A percentile compares a stretch with the other conserved stretches of the same genome.
These are phyloP conservation scores for Carettochelys insculpta DNA, from an alignment of 2,113 vertebrate species.

Conservation along the genomic window DNA sequence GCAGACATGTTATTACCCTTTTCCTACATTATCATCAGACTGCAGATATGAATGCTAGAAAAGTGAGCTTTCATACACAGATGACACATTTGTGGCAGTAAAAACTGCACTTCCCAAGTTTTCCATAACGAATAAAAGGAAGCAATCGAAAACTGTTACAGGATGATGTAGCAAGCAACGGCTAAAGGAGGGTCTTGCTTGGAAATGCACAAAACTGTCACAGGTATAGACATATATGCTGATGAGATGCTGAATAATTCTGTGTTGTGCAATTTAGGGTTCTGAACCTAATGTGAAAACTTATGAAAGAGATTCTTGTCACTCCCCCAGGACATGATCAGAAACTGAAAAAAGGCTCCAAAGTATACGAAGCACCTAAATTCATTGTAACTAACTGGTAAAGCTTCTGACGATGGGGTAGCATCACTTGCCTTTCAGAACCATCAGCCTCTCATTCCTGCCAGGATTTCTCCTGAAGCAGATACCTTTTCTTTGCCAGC, in stretches of 20 bases:
- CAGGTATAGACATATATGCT: neutral
- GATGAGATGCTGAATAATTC: neutral
- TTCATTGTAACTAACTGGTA: accelerated
- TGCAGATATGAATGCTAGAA: neutral
- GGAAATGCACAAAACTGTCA: neutral
- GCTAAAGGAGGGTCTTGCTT: neutral
- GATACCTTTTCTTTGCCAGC: neutral
- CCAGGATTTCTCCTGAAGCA: neutral
- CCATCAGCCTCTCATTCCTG: neutral
- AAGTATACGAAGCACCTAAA: neutral
- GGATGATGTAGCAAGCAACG: neutral
- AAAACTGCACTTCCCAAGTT: neutral
- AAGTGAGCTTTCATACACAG: neutral
- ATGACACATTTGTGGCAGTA: neutral
- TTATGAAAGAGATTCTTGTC: accelerated
- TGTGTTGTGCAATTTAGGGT: neutral
- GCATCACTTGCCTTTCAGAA: neutral
- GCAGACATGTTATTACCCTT: neutral
- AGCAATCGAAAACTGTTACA: neutral
- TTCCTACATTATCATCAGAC: neutral
- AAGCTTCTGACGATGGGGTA: accelerated
- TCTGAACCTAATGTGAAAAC: neutral
- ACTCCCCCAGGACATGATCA: neutral
- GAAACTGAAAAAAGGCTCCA: neutral
- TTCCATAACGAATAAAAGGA: neutral